These are phyloP conservation scores for Acipenser oxyrinchus DNA, from an alignment of 2,797 vertebrate genomes.

Conservation along the genomic window DNA sequence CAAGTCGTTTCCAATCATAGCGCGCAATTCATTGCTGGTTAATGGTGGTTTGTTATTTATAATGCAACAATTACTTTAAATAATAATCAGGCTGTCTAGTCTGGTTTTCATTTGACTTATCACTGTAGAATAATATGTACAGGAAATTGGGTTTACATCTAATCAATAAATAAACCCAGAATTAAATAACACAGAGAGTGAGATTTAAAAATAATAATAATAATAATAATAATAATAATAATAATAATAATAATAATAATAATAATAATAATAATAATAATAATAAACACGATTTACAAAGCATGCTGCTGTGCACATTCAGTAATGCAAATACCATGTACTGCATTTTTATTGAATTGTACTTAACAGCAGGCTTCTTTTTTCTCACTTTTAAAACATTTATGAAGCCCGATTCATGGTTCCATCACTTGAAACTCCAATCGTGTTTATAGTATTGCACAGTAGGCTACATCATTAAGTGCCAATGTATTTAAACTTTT, in stretches of 20 bases:
- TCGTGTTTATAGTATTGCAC: no score
- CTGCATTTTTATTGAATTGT: no score
- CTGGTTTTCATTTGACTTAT: slow-evolving; percentile 67
- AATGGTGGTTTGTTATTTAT: slow-evolving; percentile 79
- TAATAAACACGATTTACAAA: neutral
- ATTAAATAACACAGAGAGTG: slow-evolving; percentile 22
- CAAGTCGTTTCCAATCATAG: slow-evolving; percentile 67
- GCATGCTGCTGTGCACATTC: neutral
- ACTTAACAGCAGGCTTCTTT: no score
- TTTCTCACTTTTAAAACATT: no score
- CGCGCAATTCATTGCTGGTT: slow-evolving; percentile 71
- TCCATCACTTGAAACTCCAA: no score
- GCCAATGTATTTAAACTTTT: neutral
- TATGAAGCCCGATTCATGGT: no score
- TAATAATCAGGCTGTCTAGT: slow-evolving; percentile 69
- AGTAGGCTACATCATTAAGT: no score
- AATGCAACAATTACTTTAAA: slow-evolving; percentile 77
- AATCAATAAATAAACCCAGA: slow-evolving; percentile 63
- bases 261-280: no score
- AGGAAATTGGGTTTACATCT: slow-evolving; percentile 21
- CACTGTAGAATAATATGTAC: slow-evolving; percentile 53
- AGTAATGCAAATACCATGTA: no score
- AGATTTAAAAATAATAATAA: slow-evolving; percentile 9
- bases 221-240: no score
- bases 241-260: no score